Evolutionary conservation across 2,113 vertebrate species (phyloP).

Genomic region (Rallus limicola): DNA sequence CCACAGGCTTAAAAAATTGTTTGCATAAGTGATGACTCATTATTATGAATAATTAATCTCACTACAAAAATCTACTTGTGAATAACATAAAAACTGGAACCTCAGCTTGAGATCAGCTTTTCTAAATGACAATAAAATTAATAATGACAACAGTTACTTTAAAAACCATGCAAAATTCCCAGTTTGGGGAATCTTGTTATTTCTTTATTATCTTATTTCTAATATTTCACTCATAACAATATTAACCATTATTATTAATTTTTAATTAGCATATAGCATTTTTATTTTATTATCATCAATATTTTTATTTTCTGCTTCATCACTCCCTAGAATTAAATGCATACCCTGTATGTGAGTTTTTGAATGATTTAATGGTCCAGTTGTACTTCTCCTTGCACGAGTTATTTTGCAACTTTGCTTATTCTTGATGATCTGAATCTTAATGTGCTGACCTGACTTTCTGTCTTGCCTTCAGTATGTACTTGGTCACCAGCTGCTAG

Average conservation of each 20-base stretch:
- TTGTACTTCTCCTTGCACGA: not conserved
- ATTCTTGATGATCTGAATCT: not conserved
- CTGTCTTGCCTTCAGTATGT: not conserved
- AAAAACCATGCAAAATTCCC: not conserved
- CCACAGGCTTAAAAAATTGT: not conserved
- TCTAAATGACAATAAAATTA: not conserved
- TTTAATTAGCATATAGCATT: rapidly evolving
- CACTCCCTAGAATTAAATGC: not conserved
- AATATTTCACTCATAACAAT: not conserved
- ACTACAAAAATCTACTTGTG: not conserved
- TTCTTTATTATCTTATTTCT: not conserved
- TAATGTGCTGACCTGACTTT: not conserved
- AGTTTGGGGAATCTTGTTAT: not conserved
- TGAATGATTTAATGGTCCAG: not conserved
- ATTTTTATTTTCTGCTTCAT: not conserved
- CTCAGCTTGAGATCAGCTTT: not conserved
- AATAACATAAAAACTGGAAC: not conserved
- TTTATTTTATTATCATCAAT: not conserved
- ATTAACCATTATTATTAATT: not conserved
- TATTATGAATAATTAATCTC: not conserved
- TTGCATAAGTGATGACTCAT: not conserved
- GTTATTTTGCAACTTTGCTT: not conserved
- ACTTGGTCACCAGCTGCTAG: not conserved
- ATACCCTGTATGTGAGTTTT: not conserved
- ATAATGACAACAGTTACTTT: not conserved